These are phyloP conservation scores for Protobothrops flavoviridis DNA, from an alignment of 2,113 vertebrate genomes.

Conservation along the genomic window DNA sequence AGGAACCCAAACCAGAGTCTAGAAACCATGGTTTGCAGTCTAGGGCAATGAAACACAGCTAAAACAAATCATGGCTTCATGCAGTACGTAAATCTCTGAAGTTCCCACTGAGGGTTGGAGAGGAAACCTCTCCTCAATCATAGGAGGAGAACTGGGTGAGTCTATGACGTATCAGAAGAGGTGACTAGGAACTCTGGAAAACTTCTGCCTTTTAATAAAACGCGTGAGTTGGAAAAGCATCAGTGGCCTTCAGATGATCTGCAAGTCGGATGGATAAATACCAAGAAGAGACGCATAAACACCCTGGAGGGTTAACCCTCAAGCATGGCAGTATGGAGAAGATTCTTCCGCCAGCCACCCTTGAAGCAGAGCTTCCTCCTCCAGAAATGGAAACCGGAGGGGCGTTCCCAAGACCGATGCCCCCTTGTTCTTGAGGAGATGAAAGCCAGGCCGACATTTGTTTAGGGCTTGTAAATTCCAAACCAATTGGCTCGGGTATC, in stretches of 20 bases:
- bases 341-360: background rate
- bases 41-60: background rate
- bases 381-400: slow-evolving; percentile 31
- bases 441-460: slow-evolving; percentile 75
- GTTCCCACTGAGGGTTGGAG: background rate
- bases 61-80: background rate
- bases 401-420: slow-evolving; percentile 50
- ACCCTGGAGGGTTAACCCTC: background rate
- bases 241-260: background rate
- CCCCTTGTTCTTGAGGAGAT: slow-evolving; percentile 64
- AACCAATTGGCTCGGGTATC: slow-evolving; percentile 73
- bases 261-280: background rate
- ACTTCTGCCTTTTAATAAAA: background rate
- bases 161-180: background rate
- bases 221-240: background rate
- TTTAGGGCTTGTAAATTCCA: slow-evolving; percentile 79
- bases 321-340: background rate
- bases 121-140: background rate
- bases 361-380: background rate
- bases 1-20: background rate
- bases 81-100: background rate
- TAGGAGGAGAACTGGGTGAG: background rate
- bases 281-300: background rate
- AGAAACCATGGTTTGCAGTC: background rate
- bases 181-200: background rate